phyloP scores from a whole-genome alignment of 2,797 vertebrate genomes.

The Cyprinella venusta region DNA sequence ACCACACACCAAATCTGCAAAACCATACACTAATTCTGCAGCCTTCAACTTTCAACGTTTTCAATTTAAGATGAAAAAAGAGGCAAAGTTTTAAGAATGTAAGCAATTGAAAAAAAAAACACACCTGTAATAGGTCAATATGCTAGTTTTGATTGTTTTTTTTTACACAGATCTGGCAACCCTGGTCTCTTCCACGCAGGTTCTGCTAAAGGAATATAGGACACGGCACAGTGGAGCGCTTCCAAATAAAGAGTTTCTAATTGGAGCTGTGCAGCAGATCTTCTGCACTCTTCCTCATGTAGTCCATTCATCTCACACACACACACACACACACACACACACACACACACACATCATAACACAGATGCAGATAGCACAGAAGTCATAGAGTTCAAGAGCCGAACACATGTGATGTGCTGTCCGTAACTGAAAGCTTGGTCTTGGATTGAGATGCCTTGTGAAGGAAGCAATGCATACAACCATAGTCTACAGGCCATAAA shows the following conservation, averaged over 20 bases:
- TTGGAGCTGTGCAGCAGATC: constrained; percentile 50
- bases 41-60: too few species aligned
- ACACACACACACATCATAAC: neutral
- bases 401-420: neutral
- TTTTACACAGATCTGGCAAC: neutral
- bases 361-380: neutral
- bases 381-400: neutral
- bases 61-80: too few species aligned
- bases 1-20: too few species aligned
- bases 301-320: constrained; percentile 5
- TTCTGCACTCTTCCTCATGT: constrained; percentile 44
- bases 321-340: neutral
- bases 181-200: neutral
- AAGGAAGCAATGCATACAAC: neutral
- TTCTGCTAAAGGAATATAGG: constrained; percentile 51
- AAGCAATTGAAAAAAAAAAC: too few species aligned
- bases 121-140: neutral
- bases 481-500: neutral
- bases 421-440: neutral
- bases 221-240: constrained; percentile 29
- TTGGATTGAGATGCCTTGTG: neutral
- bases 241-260: constrained; percentile 60
- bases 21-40: too few species aligned
- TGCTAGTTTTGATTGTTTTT: neutral
- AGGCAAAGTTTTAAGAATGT: too few species aligned